These are phyloP conservation scores for Caenorhabditis parvicauda DNA, from an alignment of 2,888 invertebrate species.

Conservation along the genomic window DNA sequence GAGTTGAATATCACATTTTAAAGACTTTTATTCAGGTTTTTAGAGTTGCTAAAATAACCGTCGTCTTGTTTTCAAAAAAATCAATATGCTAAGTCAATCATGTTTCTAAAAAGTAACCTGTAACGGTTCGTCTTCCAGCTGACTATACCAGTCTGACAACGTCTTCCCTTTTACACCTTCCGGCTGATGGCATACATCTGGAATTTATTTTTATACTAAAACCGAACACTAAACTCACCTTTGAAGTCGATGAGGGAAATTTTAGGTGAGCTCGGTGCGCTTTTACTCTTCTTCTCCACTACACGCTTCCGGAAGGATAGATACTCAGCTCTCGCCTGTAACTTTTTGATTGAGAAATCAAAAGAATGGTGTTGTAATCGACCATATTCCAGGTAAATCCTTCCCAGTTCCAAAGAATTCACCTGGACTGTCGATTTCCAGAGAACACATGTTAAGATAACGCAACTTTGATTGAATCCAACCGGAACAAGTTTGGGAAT, in stretches of 20 bases:
- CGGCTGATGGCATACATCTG: conserved; percentile 38
- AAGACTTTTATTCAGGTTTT: neutral
- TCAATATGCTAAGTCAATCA: too few relatives aligned
- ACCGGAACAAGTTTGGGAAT: too few relatives aligned
- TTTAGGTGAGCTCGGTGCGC: conserved; percentile 63
- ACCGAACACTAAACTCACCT: conserved; percentile 19
- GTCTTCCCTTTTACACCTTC: conserved; percentile 44
- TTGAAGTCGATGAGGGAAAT: conserved; percentile 62
- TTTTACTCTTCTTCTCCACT: conserved; percentile 57
- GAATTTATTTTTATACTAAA: conserved; percentile 5
- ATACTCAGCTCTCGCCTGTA: conserved; percentile 39
- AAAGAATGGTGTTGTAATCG: too few relatives aligned
- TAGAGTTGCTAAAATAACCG: neutral
- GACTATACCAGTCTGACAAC: conserved; percentile 44
- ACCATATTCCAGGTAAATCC: too few relatives aligned
- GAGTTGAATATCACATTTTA: conserved; percentile 5
- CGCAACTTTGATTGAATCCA: too few relatives aligned
- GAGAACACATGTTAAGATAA: too few relatives aligned
- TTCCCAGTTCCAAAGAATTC: too few relatives aligned
- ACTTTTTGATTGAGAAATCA: too few relatives aligned
- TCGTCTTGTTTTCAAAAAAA: neutral
- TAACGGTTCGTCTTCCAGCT: too few relatives aligned
- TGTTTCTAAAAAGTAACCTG: too few relatives aligned
- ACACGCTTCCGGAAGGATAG: conserved; percentile 48
- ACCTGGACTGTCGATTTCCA: too few relatives aligned